Base-by-base conservation (phyloP, 2,797 vertebrate species). In the Heteromormyrus szaboi region DNA sequence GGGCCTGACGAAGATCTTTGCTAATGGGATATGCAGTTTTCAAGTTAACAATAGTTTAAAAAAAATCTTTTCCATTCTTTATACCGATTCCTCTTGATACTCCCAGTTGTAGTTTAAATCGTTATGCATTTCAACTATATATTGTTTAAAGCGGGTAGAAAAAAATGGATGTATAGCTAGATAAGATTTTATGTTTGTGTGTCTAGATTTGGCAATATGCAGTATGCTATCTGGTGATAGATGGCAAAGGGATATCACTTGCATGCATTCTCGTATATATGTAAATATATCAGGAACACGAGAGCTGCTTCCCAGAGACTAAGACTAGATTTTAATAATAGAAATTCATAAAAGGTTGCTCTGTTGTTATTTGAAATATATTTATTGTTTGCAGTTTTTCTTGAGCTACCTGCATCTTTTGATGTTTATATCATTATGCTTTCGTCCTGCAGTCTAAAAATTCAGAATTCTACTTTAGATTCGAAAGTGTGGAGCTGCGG, bases 1-100 rank as follows among this genome's bases (percentile, higher is more conserved):
- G 79, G 85, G 22, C 14, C 25, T 54, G 14, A 72, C 3, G 50
- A 76, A 53, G 0, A 4, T 62, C 50, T 22, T 22, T 68, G 56
- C 22, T 50, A 22, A 51, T 90, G 91, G 90, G 90, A 91, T 89
- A 89, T 91, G 88, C 87, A 85, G 89, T 92, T 56, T 17, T 87
- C 85, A 81, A 86, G 9, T 48, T 22, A 25, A 84, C 81, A 56
- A 37, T 33, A 54, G 48, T 86, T 86, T 46, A 51, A 0, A 14
- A 84, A 12, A 22, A 7, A 84, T 48, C 4, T 50, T 22, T 50
- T 11, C n/a, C 9, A 50, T 51, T 48, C n/a, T 84, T 48, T 19
- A 19, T 9, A 79, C 37, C 2, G 37, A 44, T 44, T 79, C 5
- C 17, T 79, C 14, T 41, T n/a, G 33, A 19, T 79, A 41, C 4